Percentiles rank a stretch among this genome's conserved stretches.
Conservation (phyloP, 2,888 invertebrate genomes). For the Diarsia mendica region DNA sequence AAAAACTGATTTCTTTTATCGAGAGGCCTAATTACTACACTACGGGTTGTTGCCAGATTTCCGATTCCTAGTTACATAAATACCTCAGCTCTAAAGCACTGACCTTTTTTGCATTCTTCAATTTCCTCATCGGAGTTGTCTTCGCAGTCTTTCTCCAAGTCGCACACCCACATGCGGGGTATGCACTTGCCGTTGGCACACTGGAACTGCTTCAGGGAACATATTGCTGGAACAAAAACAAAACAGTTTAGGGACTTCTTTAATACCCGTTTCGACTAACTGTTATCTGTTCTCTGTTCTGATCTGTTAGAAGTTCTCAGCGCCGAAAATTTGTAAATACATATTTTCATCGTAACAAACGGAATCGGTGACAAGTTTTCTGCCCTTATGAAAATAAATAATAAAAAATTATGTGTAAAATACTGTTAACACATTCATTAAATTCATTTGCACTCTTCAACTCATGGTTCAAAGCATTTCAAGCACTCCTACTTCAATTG, state of each 20-base stretch:
- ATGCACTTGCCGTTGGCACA: conserved; percentile 94
- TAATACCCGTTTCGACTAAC: not conserved
- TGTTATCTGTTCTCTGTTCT: too few species aligned
- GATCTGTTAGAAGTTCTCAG: not conserved
- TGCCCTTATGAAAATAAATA: not conserved
- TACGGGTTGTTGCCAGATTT: not conserved
- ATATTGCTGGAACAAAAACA: conserved; percentile 84
- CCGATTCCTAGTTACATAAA: not conserved
- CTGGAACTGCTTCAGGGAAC: conserved; percentile 93
- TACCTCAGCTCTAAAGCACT: conserved; percentile 26
- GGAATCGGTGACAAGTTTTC: too few species aligned
- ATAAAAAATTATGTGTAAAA: not conserved
- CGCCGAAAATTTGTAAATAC: not conserved
- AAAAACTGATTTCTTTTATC: not conserved
- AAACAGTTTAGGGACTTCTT: not conserved
- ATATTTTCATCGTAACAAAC: not conserved
- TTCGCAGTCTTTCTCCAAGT: conserved; percentile 94
- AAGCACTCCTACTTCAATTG: conserved; percentile 7
- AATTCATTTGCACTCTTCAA: conserved; percentile 1
- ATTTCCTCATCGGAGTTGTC: conserved; percentile 95
- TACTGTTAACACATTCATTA: not conserved
- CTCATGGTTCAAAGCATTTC: conserved; percentile 11
- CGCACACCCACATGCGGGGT: conserved; percentile 94
- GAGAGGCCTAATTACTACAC: not conserved
- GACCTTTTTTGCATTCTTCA: conserved; percentile 92